Conservation (phyloP, 1,140 invertebrate genomes). For the Bombus consobrinus region DNA sequence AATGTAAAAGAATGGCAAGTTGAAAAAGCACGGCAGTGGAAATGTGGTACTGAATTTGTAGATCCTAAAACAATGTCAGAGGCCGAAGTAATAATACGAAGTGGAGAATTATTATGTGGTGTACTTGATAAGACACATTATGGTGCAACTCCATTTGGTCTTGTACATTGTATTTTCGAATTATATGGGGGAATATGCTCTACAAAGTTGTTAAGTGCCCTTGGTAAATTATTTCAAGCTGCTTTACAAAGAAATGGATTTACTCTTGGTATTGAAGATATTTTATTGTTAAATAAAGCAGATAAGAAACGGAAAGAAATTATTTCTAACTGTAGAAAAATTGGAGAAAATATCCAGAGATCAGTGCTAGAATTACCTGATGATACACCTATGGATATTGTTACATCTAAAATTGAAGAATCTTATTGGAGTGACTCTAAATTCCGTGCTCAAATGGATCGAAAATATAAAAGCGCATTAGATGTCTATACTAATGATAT, state of each 20-base stretch:
- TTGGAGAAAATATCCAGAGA: conserved; percentile 87
- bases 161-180: conserved; percentile 96
- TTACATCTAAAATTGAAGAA: conserved; percentile 88
- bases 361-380: conserved; percentile 88
- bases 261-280: conserved; percentile 97
- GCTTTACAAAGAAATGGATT: conserved; percentile 96
- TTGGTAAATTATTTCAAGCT: conserved; percentile 95
- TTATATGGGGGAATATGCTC: conserved; percentile 95
- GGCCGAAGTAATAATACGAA: conserved; percentile 94
- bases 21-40: conserved; percentile 83
- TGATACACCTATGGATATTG: conserved; percentile 82
- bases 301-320: conserved; percentile 89
- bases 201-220: conserved; percentile 91
- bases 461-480: conserved; percentile 92
- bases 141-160: conserved; percentile 96
- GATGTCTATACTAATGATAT: conserved; percentile 95
- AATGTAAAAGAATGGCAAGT: conserved; percentile 90
- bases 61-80: conserved; percentile 91
- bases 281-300: conserved; percentile 90
- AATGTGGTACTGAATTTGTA: conserved; percentile 84
- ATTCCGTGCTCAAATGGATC: conserved; percentile 91
- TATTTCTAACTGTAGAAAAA: conserved; percentile 86
- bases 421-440: conserved; percentile 89
- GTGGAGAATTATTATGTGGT: conserved; percentile 95
- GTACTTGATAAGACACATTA: conserved; percentile 99